These are phyloP conservation scores for Harpalus rubripes DNA, from an alignment of 2,888 invertebrate genomes.

Conservation along the genomic window DNA sequence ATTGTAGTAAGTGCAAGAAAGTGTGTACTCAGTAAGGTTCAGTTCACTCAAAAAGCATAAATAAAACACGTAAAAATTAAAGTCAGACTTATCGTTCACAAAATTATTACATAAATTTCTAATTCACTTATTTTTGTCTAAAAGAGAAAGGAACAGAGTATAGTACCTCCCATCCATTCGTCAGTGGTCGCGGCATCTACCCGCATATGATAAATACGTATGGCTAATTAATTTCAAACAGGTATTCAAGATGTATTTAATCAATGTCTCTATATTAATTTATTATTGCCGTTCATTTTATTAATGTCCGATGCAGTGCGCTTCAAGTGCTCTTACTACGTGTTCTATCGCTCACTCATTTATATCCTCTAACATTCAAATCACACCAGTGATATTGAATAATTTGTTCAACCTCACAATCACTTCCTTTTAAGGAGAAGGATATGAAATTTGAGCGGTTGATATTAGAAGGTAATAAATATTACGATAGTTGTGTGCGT, in stretches of 20 bases:
- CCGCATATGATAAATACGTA: conserved; percentile 67
- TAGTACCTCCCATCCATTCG: conserved; percentile 14
- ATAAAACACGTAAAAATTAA: too few species aligned
- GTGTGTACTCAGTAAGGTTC: too few species aligned
- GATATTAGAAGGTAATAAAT: too few species aligned
- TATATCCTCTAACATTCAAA: conserved; percentile 56
- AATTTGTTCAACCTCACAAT: conserved; percentile 60
- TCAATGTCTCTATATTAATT: conserved; percentile 67
- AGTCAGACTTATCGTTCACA: too few species aligned
- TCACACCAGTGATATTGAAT: conserved; percentile 55
- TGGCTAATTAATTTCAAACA: conserved; percentile 68
- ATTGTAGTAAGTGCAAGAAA: too few species aligned
- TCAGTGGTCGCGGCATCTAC: conserved; percentile 53
- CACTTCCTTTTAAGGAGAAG: not conserved
- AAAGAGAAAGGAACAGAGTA: not conserved
- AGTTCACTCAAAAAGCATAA: too few species aligned
- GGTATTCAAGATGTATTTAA: conserved; percentile 67
- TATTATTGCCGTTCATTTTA: conserved; percentile 64
- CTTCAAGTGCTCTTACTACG: conserved; percentile 30
- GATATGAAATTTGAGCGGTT: too few species aligned
- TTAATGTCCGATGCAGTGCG: conserved; percentile 51
- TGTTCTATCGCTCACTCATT: conserved; percentile 53
- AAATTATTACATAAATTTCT: too few species aligned
- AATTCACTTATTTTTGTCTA: not conserved
- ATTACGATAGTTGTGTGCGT: too few species aligned